Evolutionary conservation across 2,113 vertebrate species (phyloP), one percentile per base, ranked within the genome.

Genomic region (Phyllostomus discolor): DNA sequence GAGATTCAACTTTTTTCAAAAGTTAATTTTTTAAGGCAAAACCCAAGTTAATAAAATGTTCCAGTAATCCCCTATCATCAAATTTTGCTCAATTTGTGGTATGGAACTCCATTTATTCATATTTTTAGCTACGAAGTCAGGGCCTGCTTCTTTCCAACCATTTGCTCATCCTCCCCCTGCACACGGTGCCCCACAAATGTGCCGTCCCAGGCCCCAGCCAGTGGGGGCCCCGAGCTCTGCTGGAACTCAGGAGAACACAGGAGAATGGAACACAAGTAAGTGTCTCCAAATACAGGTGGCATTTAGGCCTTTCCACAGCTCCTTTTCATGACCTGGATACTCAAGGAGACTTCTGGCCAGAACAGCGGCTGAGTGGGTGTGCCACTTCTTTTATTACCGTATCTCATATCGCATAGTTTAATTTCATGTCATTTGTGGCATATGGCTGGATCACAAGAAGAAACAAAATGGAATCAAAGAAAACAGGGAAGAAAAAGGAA

Each of bases 1-100:
- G 94, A 96, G 96, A 62, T 16, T 41, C 57, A 75, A 75, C 0
- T 89, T 93, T 94, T 95, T 90, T 89, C 67, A 90, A 95, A 97
- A 96, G 73, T 90, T 96, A 94, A 96, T 95, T 97, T 97, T 97
- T 97, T 64, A 57, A 2, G 17, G 88, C 96, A 97, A 98, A 95
- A 75, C 95, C 97, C 87, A 95, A 91, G 97, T 96, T 97, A 97
- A 98, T 97, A 98, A 97, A 98, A 97, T 96, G 96, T 98, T 97
- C 97, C 97, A 97, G 97, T 97, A 96, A 98, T 96, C 97, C 97
- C 94, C 19, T 10, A 94, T 86, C 91, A 64, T 97, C 96, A 97
- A 92, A 96, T 2, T 94, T 69, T 86, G 93, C 92, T 98, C 93
- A 91, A 94, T 96, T 97, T 97, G 87, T 43, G 97, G 96, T 92